phyloP scores from a whole-genome alignment of 2,888 invertebrate genomes.

The Cephus pygmeus region DNA sequence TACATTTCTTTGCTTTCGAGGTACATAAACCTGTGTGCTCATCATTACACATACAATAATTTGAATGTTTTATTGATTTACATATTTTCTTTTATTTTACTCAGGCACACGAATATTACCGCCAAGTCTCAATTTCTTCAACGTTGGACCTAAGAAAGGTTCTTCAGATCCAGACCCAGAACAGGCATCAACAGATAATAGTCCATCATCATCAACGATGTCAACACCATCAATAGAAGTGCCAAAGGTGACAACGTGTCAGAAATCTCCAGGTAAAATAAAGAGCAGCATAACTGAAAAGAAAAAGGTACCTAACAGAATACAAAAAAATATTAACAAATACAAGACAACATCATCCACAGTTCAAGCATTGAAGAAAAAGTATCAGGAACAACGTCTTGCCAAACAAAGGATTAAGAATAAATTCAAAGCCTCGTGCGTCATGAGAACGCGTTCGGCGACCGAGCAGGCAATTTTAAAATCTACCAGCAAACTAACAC shows the following conservation, averaged over 20 bases:
- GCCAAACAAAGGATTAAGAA: constrained; percentile 66
- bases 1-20: constrained; percentile 85
- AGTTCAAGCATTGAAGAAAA: constrained; percentile 71
- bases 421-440: constrained; percentile 54
- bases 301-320: constrained; percentile 46
- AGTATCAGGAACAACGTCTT: constrained; percentile 73
- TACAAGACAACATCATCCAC: constrained; percentile 61
- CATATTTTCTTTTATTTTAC: constrained; percentile 6
- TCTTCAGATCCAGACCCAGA: constrained; percentile 42
- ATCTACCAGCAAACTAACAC: constrained; percentile 48
- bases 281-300: constrained; percentile 51
- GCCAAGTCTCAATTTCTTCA: constrained; percentile 78
- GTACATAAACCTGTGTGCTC: constrained; percentile 58
- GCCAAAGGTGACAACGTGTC: constrained; percentile 33
- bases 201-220: constrained; percentile 24
- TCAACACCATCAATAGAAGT: constrained; percentile 13
- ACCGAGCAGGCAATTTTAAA: constrained; percentile 60
- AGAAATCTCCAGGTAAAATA: constrained; percentile 53
- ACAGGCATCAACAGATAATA: constrained; percentile 27
- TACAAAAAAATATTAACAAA: constrained; percentile 48
- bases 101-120: constrained; percentile 77
- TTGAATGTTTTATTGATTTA: constrained; percentile 17
- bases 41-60: neutral
- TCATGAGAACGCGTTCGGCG: constrained; percentile 68
- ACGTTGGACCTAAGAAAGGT: constrained; percentile 58